Base-by-base conservation (phyloP, 2,797 vertebrate genomes). In the Hippoglossus hippoglossus region DNA sequence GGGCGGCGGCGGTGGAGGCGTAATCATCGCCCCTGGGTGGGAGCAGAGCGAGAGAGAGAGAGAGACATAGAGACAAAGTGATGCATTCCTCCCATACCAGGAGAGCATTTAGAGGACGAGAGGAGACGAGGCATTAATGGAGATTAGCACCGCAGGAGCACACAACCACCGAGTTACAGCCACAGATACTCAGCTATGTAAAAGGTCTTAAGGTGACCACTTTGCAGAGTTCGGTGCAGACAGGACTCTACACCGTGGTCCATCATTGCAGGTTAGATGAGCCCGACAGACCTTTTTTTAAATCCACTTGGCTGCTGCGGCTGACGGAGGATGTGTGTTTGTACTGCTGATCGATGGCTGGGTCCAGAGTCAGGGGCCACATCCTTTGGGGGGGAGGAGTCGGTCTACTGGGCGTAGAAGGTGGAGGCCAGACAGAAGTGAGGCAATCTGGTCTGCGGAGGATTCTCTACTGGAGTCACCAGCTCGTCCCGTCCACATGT, bases 81-180 rank as follows among this genome's bases (percentile, higher is more conserved):
- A 62, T 70, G 84, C 84, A 93, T 91, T 92, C 91, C 85, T 88
- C 22, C 47, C 82, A 87, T 87, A 63, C 72, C 81, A 19, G 53
- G 60, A 36, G 31, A 72, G 87, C 70, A 22, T 81, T 90, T 87
- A 84, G 58, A 71, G 75, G 80, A 80, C 22, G 83, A 87, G 78
- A 55, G 26, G 65, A 78, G 80, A 71, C 62, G 15, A 83, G 82
- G 78, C 67, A 64, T 81, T 87, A 87, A 75, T 64, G 78, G 63
- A 90, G 87, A 89, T 89, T 83, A 91, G 76, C 79, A n/a, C 55
- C 6, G 66, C 57, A 63, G 64, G 53, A 79, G 77, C 75, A 68
- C 68, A 57, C 67, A 59, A 15, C 28, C 60, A n/a, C 53, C 18
- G 36, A 49, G 55, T 1, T 24, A 28, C 31, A 50, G 1, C 24